Conservation (phyloP, 2,113 vertebrate species). For the Megaceryle maxima region DNA sequence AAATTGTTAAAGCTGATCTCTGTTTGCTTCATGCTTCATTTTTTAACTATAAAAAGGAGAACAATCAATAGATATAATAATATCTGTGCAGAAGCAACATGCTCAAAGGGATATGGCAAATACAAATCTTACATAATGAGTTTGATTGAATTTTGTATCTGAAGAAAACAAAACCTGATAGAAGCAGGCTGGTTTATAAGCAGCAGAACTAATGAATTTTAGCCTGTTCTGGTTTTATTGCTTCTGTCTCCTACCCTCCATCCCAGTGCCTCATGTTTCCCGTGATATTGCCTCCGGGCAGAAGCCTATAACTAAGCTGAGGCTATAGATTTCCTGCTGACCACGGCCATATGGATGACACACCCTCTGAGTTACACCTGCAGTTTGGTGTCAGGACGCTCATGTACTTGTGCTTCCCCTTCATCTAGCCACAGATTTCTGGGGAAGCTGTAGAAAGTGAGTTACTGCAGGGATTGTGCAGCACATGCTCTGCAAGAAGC, state of each 20-base stretch:
- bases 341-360: rapidly evolving
- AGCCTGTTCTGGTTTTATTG: background rate
- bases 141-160: background rate
- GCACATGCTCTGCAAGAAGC: background rate
- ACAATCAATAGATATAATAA: background rate
- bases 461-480: background rate
- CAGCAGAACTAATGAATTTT: background rate
- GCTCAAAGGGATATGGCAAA: background rate
- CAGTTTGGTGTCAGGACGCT: background rate
- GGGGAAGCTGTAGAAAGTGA: background rate
- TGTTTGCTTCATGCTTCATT: background rate
- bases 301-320: background rate
- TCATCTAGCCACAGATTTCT: background rate
- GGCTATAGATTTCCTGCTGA: background rate
- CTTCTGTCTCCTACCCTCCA: background rate
- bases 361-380: background rate
- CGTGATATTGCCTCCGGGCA: background rate
- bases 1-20: background rate
- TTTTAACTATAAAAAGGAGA: background rate
- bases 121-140: background rate
- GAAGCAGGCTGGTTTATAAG: background rate
- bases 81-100: background rate
- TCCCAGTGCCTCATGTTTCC: background rate
- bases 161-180: background rate
- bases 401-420: rapidly evolving